Base-by-base conservation (phyloP, 2,113 vertebrate genomes). In the Macrotus californicus region DNA sequence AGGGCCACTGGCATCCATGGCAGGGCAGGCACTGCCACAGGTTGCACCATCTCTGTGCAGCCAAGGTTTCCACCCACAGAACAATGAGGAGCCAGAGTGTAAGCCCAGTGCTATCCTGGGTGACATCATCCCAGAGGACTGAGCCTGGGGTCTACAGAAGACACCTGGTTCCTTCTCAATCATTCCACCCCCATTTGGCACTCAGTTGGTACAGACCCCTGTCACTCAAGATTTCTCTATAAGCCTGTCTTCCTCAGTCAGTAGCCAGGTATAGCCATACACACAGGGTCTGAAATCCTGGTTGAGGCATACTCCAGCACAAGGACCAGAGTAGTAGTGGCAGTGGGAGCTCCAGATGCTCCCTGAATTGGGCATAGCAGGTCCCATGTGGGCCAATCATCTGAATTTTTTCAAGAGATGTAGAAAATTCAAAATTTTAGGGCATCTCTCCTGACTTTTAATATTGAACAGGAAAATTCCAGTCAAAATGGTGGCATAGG, bases 141-240 rank as follows among this genome's bases (percentile, higher is more conserved):
- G 7, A 12, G 7, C 7, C 12, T 6, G 66, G 79, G 36, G 66
- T 10, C 46, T 3, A 0, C 2, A 11, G n/a, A 22, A 11, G 2
- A 82, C 36, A 34, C 39, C 26, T 46, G 80, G 39, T 83, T 52
- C 31, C 79, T 82, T 43, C 56, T 67, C 66, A 29, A 5, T 48
- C 48, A 21, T 19, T 16, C 15, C 11, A 21, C 5, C 36, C 66
- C 66, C 16, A 18, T 66, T 83, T 4, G 10, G 39, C 24, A 41
- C 75, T 34, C 18, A 4, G 26, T n/a, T 54, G 34, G 36, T 34
- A 41, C 13, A 52, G 5, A 24, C 21, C 7, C 29, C 52, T 15
- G 21, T 61, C 76, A 41, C n/a, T 66, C 18, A 36, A 39, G 36
- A 50, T 59, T 64, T 69, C 64, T 13, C 1, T 41, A 18, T 9